Conservation (phyloP, 2,888 invertebrate species). For the Mythimna pallens region DNA sequence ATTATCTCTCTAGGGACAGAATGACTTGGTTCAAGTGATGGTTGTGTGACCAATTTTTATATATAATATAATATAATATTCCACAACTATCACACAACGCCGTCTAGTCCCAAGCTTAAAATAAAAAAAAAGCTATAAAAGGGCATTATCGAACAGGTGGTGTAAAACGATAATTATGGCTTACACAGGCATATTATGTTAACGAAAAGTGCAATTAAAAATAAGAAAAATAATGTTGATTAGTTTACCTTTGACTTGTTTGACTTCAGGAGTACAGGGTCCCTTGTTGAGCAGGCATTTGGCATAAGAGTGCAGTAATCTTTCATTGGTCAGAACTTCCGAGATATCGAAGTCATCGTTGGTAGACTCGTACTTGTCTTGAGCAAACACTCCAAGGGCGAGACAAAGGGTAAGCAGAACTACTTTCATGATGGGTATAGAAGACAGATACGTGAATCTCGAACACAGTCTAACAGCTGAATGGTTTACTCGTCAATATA, state of each 20-base stretch:
- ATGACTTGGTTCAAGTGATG: too few species aligned
- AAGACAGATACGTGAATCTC: conserved; percentile 35
- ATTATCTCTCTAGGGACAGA: too few species aligned
- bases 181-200: too few species aligned
- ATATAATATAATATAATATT: too few species aligned
- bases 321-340: conserved; percentile 92
- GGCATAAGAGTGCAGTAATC: conserved; percentile 92
- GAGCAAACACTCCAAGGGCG: conserved; percentile 72
- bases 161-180: too few species aligned
- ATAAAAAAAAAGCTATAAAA: too few species aligned
- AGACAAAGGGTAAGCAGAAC: conserved; percentile 72
- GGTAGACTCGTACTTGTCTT: conserved; percentile 90
- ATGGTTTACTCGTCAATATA: conserved; percentile 51
- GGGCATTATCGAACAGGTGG: too few species aligned
- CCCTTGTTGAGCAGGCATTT: conserved; percentile 92
- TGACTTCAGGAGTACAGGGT: conserved; percentile 93
- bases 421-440: conserved; percentile 72
- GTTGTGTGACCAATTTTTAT: too few species aligned
- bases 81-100: too few species aligned
- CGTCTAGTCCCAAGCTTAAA: too few species aligned
- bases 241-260: conserved; percentile 92
- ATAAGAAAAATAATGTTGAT: too few species aligned
- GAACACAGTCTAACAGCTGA: conserved; percentile 48
- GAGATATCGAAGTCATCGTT: conserved; percentile 93
- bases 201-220: too few species aligned